These are phyloP conservation scores for Rhinatrema bivittatum DNA, from an alignment of 2,797 vertebrate species.

Conservation along the genomic window DNA sequence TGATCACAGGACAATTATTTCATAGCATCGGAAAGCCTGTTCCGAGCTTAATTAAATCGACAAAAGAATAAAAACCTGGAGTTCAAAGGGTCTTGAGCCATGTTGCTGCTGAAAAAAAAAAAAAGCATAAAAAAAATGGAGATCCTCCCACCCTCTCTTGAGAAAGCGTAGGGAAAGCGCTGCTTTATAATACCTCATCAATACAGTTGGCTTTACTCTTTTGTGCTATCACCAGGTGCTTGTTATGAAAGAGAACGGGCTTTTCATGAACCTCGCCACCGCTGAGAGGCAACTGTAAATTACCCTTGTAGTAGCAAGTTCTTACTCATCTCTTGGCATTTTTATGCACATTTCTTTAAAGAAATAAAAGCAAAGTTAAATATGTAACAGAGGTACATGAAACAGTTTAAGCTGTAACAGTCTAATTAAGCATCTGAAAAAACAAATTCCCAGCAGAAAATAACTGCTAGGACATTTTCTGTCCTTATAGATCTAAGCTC, in stretches of 20 bases:
- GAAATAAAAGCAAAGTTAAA: not conserved
- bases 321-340: not conserved
- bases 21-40: not conserved
- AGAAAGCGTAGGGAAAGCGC: not conserved
- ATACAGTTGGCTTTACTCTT: not conserved
- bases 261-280: not conserved
- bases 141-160: too few relatives aligned
- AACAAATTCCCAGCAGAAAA: too few relatives aligned
- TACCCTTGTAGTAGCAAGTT: not conserved
- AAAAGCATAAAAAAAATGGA: too few relatives aligned
- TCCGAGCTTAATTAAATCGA: too few relatives aligned
- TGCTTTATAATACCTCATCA: not conserved
- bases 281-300: conserved; percentile 1
- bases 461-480: too few relatives aligned
- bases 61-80: too few relatives aligned
- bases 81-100: too few relatives aligned
- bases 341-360: not conserved
- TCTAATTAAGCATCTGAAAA: not conserved
- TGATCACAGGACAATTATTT: not conserved
- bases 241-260: too few relatives aligned
- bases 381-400: not conserved
- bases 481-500: too few relatives aligned
- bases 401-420: not conserved
- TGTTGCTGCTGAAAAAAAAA: too few relatives aligned
- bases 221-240: not conserved